Evolutionary conservation across 2,797 vertebrate genomes (phyloP).

Genomic region (Odontamblyopus rebecca): DNA sequence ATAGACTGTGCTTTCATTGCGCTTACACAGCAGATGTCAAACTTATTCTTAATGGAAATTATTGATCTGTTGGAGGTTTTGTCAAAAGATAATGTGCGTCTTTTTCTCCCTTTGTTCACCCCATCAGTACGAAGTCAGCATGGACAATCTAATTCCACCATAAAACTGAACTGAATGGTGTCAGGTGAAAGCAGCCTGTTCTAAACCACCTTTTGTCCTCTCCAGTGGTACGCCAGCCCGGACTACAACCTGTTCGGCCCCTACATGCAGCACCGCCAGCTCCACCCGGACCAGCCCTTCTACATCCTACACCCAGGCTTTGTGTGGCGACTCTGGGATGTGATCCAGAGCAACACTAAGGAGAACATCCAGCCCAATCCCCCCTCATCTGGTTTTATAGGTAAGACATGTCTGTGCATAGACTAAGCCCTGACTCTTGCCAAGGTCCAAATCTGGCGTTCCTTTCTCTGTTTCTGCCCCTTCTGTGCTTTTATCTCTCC

Average conservation of each 20-base stretch:
- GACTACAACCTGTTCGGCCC: conserved; percentile 97
- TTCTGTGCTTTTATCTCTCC: conserved; percentile 38
- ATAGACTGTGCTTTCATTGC: too few relatives aligned
- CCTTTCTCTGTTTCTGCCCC: neutral
- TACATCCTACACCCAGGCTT: conserved; percentile 97
- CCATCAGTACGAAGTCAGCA: too few relatives aligned
- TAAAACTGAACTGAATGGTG: too few relatives aligned
- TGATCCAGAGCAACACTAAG: conserved; percentile 94
- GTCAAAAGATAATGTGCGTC: too few relatives aligned
- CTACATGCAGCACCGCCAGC: conserved; percentile 86
- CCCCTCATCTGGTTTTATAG: conserved; percentile 97
- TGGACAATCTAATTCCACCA: too few relatives aligned
- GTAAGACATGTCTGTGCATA: conserved; percentile 67
- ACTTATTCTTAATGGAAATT: too few relatives aligned
- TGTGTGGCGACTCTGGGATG: conserved; percentile 96
- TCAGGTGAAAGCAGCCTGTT: too few relatives aligned
- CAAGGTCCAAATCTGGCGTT: neutral
- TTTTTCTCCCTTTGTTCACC: too few relatives aligned
- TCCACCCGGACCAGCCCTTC: conserved; percentile 88
- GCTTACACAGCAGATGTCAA: too few relatives aligned
- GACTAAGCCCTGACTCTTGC: neutral
- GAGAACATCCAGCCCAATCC: conserved; percentile 98
- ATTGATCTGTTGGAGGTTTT: too few relatives aligned
- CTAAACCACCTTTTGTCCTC: conserved; percentile 10
- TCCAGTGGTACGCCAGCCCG: conserved; percentile 92